Conservation (phyloP, 2,888 invertebrate genomes). For the Hemaris fuciformis region DNA sequence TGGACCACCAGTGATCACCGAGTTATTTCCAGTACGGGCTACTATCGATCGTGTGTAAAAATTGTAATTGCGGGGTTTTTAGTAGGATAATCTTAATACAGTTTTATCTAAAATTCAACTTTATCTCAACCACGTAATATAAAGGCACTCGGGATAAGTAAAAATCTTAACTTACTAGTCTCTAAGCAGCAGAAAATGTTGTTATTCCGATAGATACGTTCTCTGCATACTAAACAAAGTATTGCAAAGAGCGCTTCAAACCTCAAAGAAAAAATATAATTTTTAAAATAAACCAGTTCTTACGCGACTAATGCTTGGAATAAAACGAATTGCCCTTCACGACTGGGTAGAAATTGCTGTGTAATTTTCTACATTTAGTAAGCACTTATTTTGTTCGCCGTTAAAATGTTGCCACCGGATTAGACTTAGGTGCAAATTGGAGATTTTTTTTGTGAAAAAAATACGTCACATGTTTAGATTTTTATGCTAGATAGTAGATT, state of each 20-base stretch:
- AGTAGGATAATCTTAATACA: too few species aligned
- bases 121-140: background rate
- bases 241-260: background rate
- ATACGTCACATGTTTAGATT: too few species aligned
- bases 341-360: conserved; percentile 49
- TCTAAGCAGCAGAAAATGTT: background rate
- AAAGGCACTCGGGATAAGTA: background rate
- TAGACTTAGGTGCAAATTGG: background rate
- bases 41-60: too few species aligned
- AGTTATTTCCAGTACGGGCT: too few species aligned
- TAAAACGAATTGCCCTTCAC: conserved; percentile 53
- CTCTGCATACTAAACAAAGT: background rate
- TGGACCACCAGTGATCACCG: too few species aligned
- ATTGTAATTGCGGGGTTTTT: too few species aligned
- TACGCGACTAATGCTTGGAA: conserved; percentile 44
- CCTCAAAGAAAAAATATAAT: conserved; percentile 5
- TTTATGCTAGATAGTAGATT: too few species aligned
- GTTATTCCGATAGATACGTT: background rate
- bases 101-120: background rate
- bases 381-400: conserved; percentile 32
- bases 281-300: conserved; percentile 16
- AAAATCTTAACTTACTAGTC: background rate
- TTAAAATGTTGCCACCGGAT: conserved; percentile 40
- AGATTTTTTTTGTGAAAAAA: too few species aligned
- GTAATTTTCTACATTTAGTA: conserved; percentile 55